These are phyloP conservation scores for Tragelaphus imberbis DNA, from an alignment of 2,113 vertebrate species.

Conservation along the genomic window DNA sequence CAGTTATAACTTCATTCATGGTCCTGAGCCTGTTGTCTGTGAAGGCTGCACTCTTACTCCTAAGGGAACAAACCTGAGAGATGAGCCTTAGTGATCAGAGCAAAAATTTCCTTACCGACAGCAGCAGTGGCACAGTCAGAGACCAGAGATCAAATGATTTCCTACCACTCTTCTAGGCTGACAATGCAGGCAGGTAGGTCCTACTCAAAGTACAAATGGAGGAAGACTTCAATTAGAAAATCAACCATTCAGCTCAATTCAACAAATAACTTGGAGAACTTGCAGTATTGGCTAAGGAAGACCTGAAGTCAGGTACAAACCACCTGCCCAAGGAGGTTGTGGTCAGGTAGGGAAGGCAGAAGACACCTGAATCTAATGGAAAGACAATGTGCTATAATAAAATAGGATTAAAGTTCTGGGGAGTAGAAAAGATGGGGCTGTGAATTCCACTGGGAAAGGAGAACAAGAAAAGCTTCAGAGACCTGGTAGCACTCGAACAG, in stretches of 20 bases:
- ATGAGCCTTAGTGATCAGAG: too few species aligned
- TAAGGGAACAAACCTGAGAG: too few species aligned
- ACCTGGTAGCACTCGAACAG: accelerated
- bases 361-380: accelerated
- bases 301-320: background rate
- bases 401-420: accelerated
- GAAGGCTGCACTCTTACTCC: accelerated
- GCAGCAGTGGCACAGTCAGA: too few species aligned
- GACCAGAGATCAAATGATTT: accelerated
- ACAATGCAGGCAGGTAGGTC: too few species aligned
- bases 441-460: too few species aligned
- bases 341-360: too few species aligned
- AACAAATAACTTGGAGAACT: background rate
- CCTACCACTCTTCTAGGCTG: too few species aligned
- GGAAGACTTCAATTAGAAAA: too few species aligned
- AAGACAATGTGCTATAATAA: background rate
- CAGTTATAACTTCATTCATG: background rate
- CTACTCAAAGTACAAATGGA: accelerated
- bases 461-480: too few species aligned
- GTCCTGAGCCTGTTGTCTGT: background rate
- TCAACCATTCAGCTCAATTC: background rate
- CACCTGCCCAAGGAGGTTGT: accelerated
- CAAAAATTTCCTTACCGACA: too few species aligned
- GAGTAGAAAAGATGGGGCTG: too few species aligned
- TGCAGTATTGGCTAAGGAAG: background rate